Base-by-base conservation (phyloP, 2,888 invertebrate species). In the Coenonympha glycerion region DNA sequence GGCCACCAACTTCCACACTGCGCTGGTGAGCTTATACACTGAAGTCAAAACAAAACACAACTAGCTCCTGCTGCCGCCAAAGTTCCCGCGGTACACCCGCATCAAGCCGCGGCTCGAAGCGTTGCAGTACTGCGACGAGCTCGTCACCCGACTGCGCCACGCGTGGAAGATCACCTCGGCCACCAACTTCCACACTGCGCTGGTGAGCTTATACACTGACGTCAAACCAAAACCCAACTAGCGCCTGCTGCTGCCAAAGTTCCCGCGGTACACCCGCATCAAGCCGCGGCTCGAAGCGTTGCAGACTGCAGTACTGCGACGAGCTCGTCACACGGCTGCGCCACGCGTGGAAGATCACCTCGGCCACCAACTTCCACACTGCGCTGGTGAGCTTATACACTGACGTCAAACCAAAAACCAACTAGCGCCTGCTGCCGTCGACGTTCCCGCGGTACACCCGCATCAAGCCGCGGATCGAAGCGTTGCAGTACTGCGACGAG, bases 361-460 rank as follows among this genome's bases (percentile, higher is more conserved):
- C 91, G 24, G 91, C 92, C 65, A 90, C 91, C 19, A 92, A 93
- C 56, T 94, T 95, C 73, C 95, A 96, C 73, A 91, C 91, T 41
- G 94, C 95, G 44, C 74, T 97, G 90, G 95, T 95, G 83, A 79
- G 78, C 65, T 3, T 21, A 13, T 13, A 21, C n/a, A 15, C 18
- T 18, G 16, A 41, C 1, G 6, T 34, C n/a, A n/a, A n/a, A n/a
- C n/a, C n/a, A n/a, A n/a, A n/a, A n/a, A n/a, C n/a, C n/a, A n/a
- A n/a, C n/a, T n/a, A n/a, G n/a, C n/a, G n/a, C n/a, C n/a, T n/a
- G n/a, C n/a, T n/a, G n/a, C n/a, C n/a, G n/a, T n/a, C n/a, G 0
- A 98, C 99, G 13, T 99, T 99, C 88, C 99, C 99, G 0, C 91
- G 99, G 15, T 98, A 97, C 79, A 96, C 97, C 0, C 94, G 95